Conservation (phyloP, 2,888 invertebrate genomes). For the Lithosia quadra region DNA sequence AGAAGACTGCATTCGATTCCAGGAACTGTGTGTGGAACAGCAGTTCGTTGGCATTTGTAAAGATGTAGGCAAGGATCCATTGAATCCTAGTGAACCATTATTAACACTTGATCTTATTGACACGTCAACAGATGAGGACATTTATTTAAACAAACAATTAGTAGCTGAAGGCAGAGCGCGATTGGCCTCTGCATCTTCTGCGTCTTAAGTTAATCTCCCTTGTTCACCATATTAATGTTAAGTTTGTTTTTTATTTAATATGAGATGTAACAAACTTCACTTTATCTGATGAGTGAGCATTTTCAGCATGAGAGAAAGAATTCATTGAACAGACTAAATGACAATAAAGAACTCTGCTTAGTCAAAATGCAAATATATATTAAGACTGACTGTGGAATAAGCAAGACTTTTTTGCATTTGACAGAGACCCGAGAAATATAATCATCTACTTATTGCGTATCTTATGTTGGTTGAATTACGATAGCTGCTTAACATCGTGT, state of each 20-base stretch:
- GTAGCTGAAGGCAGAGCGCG: conserved; percentile 88
- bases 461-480: conserved; percentile 7
- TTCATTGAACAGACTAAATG: conserved; percentile 42
- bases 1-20: conserved; percentile 91
- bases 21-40: conserved; percentile 90
- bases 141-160: conserved; percentile 89
- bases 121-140: conserved; percentile 89
- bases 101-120: conserved; percentile 91
- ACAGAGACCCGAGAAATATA: neutral
- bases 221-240: conserved; percentile 35
- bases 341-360: conserved; percentile 14
- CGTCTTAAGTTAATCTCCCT: conserved; percentile 19
- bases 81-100: conserved; percentile 88
- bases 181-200: conserved; percentile 62
- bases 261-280: conserved; percentile 54
- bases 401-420: conserved; percentile 13
- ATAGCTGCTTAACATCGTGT: neutral
- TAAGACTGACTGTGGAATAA: conserved; percentile 22
- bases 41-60: conserved; percentile 90
- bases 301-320: conserved; percentile 34
- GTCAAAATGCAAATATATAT: conserved; percentile 14
- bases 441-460: neutral
- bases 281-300: conserved; percentile 23
- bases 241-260: conserved; percentile 30
- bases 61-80: conserved; percentile 87